Base-by-base conservation (phyloP, 2,113 vertebrate genomes). In the Neopipo cinnamomea region DNA sequence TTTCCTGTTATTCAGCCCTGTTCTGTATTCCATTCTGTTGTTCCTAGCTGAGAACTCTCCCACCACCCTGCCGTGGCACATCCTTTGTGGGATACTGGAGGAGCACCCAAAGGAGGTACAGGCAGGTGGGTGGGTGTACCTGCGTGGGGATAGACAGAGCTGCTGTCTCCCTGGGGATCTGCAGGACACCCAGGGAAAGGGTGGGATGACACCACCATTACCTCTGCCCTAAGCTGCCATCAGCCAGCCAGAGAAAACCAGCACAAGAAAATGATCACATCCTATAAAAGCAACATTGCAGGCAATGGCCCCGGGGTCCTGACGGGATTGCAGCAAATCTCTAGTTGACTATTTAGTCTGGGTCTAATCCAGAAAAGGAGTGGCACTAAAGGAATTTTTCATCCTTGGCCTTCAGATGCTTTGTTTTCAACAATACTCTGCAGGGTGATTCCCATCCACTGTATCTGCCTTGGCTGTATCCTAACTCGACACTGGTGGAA, bases 1-100 rank as follows among this genome's bases (percentile, higher is more conserved):
- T 77, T 96, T 96, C 94, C 95, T 95, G 78, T 75, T 74, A 77
- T 91, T 95, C 94, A 95, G 50, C 39, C 50, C 67, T 77, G 59
- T 46, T 95, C 53, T 83, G 39, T 66, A 27, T 70, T 70, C 44
- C 78, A 65, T 37, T 88, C 88, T 90, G 88, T 90, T 91, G 76
- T 70, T 95, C 39, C 58, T 31, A 73, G 85, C 39, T 3, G 9
- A 79, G 82, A 85, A 39, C 37, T 46, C 87, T 89, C 67, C 63
- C 42, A 25, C 47, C 0, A 0, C 25, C 80, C 44, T 8, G 5
- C 80, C 0, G 0, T 7, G 25, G 55, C 68, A 74, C 47, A 91
- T 81, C n/a, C 71, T 70, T 66, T 65, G 35, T 6, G 3, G 44
- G 13, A 53, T 8, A 74, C n/a, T 0, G 1, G 80, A 89, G 65